Evolutionary conservation across 2,797 vertebrate genomes (phyloP), one percentile per base, ranked within the genome.

Genomic region (Caiman crocodilus): DNA sequence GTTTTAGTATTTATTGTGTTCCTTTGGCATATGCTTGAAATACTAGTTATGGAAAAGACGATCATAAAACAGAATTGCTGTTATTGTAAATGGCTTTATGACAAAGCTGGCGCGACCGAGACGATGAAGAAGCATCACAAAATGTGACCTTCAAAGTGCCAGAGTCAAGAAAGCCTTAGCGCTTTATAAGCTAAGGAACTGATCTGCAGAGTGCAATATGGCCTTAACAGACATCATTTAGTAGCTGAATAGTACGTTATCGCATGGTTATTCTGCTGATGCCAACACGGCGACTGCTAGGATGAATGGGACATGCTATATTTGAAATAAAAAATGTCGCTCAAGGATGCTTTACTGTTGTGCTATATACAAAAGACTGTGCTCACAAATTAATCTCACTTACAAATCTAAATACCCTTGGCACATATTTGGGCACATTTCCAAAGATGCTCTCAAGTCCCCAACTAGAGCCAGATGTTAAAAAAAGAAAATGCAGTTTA

Each of bases 11-110:
- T 94, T 93, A 79, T 61, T 64, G n/a, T 26, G 57, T 55, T 76
- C 84, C 88, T 90, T 96, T 93, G 96, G 73, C 89, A 91, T 67
- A 73, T 78, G 71, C 76, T 93, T 61, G 87, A 93, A 88, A 88
- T 20, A 81, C 55, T 18, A 88, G 76, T 79, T 86, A 76, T 85
- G 71, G 90, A 87, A 88, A 90, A 74, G 26, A 91, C 95, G 80
- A 87, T 94, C 95, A 83, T 71, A 82, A 93, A 96, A 60, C 61
- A 82, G 81, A 93, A 94, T 84, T 89, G 92, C 77, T 84, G 92
- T 57, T 21, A 76, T 88, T 89, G 81, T 88, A 82, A 92, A 95
- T 93, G 92, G 94, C 76, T 96, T 92, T 69, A 79, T 79, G 91
- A 86, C 85, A 61, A 79, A 78, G 90, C 30, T 88, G 42, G 84